A percentile compares a stretch with the other conserved stretches of the same genome.
These are phyloP conservation scores for Huso huso DNA, from an alignment of 2,797 vertebrate genomes.

Conservation along the genomic window DNA sequence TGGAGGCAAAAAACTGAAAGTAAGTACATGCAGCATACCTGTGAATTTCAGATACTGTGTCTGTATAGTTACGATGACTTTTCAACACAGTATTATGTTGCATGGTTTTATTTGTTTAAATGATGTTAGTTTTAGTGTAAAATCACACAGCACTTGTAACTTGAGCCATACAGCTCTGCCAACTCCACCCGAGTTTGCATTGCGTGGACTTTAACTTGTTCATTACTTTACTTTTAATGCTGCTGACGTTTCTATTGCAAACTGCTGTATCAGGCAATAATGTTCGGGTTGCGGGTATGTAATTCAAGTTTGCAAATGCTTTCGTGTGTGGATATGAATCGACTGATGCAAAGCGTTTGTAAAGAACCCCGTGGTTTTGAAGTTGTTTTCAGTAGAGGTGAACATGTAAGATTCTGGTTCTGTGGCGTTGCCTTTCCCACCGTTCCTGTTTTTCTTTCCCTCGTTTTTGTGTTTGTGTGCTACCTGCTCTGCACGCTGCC, in stretches of 20 bases:
- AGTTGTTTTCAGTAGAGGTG: constrained; percentile 11
- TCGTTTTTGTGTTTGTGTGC: not conserved
- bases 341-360: constrained; percentile 49
- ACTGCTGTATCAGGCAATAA: constrained; percentile 47
- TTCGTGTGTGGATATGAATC: constrained; percentile 24
- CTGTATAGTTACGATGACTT: no score
- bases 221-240: constrained; percentile 27
- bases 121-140: no score
- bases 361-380: constrained; percentile 28
- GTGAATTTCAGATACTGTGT: no score
- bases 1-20: no score
- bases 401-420: not conserved
- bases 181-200: not conserved
- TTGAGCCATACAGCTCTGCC: no score
- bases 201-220: constrained; percentile 15
- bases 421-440: not conserved
- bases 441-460: not conserved
- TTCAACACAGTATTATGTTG: no score
- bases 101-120: no score
- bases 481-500: constrained; percentile 14
- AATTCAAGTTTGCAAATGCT: constrained; percentile 45
- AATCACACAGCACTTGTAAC: no score
- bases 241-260: constrained; percentile 41
- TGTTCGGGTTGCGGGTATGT: constrained; percentile 63
- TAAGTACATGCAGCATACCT: no score